phyloP scores from a whole-genome alignment of 2,888 invertebrate species.

The Ellobium chinense region DNA sequence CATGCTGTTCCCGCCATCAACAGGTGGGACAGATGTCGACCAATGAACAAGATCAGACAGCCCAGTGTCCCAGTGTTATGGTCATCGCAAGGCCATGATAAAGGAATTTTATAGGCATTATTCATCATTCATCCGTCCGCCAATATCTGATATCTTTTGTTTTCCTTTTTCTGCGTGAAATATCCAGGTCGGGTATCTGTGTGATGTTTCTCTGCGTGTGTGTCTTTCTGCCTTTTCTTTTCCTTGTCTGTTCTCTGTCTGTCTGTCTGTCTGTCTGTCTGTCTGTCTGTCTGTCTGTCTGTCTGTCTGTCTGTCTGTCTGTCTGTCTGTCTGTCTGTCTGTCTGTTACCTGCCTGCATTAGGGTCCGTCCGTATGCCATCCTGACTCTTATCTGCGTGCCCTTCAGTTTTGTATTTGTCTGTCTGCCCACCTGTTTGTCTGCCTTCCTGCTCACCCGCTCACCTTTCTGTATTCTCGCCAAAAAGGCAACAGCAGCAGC shows the following conservation, averaged over 20 bases:
- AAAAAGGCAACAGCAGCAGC: no score
- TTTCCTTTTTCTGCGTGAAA: no score
- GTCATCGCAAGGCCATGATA: no score
- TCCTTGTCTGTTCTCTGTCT: background rate
- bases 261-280: background rate
- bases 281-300: background rate
- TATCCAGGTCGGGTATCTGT: no score
- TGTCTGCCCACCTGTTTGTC: background rate
- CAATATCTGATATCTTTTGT: no score
- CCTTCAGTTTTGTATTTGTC: background rate
- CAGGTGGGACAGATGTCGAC: no score
- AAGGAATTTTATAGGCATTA: no score
- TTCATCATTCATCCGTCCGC: no score
- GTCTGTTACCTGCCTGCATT: background rate
- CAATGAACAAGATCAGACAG: no score
- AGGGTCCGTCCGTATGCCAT: background rate
- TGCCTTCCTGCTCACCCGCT: background rate
- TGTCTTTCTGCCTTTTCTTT: background rate
- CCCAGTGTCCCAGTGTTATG: no score
- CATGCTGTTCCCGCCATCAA: no score
- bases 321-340: background rate
- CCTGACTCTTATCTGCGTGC: background rate
- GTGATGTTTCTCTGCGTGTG: background rate
- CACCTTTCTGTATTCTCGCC: no score
- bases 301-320: background rate